Evolutionary conservation across 2,113 vertebrate species (phyloP).

Genomic region (Talpa occidentalis): DNA sequence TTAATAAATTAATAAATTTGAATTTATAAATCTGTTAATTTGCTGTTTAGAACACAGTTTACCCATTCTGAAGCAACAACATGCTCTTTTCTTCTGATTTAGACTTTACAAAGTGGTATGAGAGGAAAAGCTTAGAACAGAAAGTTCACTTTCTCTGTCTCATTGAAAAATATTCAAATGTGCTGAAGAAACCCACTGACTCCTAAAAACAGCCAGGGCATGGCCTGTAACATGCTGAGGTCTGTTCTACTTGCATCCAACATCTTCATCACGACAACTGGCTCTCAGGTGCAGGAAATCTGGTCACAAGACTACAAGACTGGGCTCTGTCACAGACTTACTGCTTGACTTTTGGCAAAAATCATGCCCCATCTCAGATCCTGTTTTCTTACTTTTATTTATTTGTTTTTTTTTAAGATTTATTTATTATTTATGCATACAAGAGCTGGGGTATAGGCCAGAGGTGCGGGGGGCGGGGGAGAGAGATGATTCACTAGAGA

Average conservation of each 20-base stretch:
- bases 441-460: too few relatives aligned
- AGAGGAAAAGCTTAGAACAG: not conserved
- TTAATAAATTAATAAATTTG: too few relatives aligned
- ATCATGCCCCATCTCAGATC: not conserved
- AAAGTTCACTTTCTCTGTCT: conserved; percentile 8
- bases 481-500: too few relatives aligned
- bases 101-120: not conserved
- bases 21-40: not conserved
- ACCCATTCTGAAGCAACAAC: conserved; percentile 29
- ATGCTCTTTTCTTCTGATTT: conserved; percentile 46
- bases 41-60: not conserved
- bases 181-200: not conserved
- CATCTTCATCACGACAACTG: not conserved
- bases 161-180: not conserved
- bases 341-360: too few relatives aligned
- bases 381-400: conserved; percentile 35
- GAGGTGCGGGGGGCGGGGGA: too few relatives aligned
- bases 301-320: not conserved
- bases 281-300: not conserved
- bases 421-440: too few relatives aligned
- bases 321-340: not conserved
- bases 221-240: not conserved
- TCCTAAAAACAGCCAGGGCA: not conserved
- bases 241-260: not conserved
- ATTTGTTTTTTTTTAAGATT: too few relatives aligned